phyloP scores from a whole-genome alignment of 2,797 vertebrate genomes.

The Spinus olivaceus region DNA sequence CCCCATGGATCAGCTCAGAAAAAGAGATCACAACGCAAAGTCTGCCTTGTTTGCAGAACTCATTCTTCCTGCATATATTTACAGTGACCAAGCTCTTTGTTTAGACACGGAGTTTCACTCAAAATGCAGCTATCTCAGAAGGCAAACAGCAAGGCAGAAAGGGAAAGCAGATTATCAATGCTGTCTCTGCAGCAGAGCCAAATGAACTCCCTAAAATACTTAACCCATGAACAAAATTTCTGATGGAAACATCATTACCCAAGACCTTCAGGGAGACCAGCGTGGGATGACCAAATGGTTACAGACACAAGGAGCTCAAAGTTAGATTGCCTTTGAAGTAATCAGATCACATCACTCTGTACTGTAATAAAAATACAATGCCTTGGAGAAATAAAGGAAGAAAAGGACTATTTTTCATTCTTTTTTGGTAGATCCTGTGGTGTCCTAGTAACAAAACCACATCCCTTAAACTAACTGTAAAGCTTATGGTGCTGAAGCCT shows the following conservation, averaged over 20 bases:
- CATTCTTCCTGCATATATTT: background rate
- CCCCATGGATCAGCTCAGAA: background rate
- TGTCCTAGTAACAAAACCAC: background rate
- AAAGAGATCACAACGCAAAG: background rate
- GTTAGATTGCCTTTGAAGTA: constrained; percentile 30
- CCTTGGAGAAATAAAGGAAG: constrained; percentile 44
- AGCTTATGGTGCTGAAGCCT: constrained; percentile 1
- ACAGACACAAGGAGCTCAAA: background rate
- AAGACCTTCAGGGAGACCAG: constrained; percentile 14
- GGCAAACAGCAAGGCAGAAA: constrained; percentile 9
- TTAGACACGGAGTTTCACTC: background rate
- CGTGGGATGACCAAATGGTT: background rate
- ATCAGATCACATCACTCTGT: constrained; percentile 8
- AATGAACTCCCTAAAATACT: constrained; percentile 33
- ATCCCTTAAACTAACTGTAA: background rate
- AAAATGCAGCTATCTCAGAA: background rate
- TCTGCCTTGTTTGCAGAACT: background rate
- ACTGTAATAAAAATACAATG: constrained; percentile 16
- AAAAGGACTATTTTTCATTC: background rate
- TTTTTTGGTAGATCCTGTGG: background rate
- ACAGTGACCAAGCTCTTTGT: background rate
- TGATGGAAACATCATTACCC: constrained; percentile 7
- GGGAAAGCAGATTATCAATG: background rate
- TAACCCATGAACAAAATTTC: background rate
- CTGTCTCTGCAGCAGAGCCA: background rate